Conservation (phyloP, 2,888 invertebrate species). For the Thecophora atra region DNA sequence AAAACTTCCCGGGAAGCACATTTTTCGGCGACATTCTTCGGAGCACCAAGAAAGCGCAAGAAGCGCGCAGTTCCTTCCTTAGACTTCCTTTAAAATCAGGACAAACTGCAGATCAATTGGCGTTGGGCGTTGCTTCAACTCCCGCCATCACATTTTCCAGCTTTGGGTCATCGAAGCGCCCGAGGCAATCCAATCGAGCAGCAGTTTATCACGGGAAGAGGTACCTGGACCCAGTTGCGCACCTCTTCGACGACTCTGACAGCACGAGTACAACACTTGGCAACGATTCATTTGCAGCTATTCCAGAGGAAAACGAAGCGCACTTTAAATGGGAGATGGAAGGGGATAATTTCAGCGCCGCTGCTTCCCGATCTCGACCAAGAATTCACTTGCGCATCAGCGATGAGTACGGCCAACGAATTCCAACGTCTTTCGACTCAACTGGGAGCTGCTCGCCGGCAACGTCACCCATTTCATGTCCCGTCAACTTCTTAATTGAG, state of each 20-base stretch:
- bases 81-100: no score
- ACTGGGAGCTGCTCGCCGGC: slow-evolving; percentile 35
- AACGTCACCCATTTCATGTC: slow-evolving; percentile 26
- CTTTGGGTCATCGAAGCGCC: no score
- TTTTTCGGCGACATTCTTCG: neutral
- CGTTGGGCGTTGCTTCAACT: slow-evolving; percentile 36
- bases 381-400: slow-evolving; percentile 40
- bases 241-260: slow-evolving; percentile 51
- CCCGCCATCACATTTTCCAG: slow-evolving; percentile 39
- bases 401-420: slow-evolving; percentile 47
- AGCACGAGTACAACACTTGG: slow-evolving; percentile 55
- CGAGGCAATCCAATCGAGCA: no score
- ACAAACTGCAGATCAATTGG: no score
- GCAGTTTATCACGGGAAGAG: slow-evolving; percentile 60
- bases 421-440: slow-evolving; percentile 47
- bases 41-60: slow-evolving; percentile 42
- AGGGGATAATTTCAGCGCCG: slow-evolving; percentile 44
- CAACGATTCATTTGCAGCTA: slow-evolving; percentile 46
- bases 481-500: no score
- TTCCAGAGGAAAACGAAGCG: slow-evolving; percentile 31
- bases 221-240: slow-evolving; percentile 56
- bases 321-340: slow-evolving; percentile 49
- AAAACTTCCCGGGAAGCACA: neutral
- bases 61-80: no score
- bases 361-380: no score